Base-by-base conservation (phyloP, 1,140 invertebrate genomes). In the Drosophila ironensis region DNA sequence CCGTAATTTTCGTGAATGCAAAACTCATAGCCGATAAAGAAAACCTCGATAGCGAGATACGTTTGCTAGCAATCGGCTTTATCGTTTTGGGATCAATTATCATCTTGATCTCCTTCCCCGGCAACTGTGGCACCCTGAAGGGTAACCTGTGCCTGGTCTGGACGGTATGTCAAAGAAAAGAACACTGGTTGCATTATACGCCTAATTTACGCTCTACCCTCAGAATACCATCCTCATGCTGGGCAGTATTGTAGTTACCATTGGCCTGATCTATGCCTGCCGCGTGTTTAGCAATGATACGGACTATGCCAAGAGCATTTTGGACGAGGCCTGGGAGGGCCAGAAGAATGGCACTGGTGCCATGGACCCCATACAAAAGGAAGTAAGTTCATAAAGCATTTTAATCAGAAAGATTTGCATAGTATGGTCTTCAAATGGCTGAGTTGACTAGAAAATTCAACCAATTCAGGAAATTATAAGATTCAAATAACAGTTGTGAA, bases 111-210 rank as follows among this genome's bases (percentile, higher is more conserved):
- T 81, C 95, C 1, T 96, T 96, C 91, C 94, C 96, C 74, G 96
- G 96, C 70, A 97, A 95, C 88, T 96, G 95, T 72, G 95, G 95
- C 11, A 95, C 95, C 1, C 93, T 96, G 41, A 92, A 93, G 63
- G 95, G 96, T 84, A 96, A 93, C 81, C 92, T 94, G 56, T 96
- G 95, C 88, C 95, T 96, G 93, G 91, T 94, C 11, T 92, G 95
- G 81, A 94, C 94, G 75, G 95, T 96, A 88, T 92, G 92, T 91
- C n/a, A n/a, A n/a, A n/a, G n/a, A n/a, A n/a, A n/a, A n/a, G n/a
- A n/a, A n/a, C n/a, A n/a, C n/a, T n/a, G n/a, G n/a, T n/a, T n/a
- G n/a, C n/a, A n/a, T n/a, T n/a, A n/a, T n/a, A n/a, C n/a, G n/a
- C n/a, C n/a, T n/a, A n/a, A n/a, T n/a, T n/a, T n/a, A 33, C 0